Conservation (phyloP, 2,888 invertebrate species). For the Asteroscopus sphinx region DNA sequence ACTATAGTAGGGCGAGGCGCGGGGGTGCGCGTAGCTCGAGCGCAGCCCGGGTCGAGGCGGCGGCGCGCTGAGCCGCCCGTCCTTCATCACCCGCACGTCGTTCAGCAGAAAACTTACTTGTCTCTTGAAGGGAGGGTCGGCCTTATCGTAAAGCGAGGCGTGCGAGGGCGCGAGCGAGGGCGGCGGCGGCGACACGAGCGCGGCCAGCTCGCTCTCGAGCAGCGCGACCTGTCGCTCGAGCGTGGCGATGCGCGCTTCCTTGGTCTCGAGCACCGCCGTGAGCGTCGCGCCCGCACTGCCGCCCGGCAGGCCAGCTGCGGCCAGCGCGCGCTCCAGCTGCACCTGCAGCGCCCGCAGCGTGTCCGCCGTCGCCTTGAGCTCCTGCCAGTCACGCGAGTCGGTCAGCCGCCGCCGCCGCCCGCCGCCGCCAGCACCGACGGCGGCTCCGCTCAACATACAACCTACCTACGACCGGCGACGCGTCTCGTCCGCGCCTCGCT, state of each 20-base stretch:
- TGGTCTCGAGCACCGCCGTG: slow-evolving; percentile 94
- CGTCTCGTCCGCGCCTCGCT: slow-evolving; percentile 72
- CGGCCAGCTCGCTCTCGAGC: slow-evolving; percentile 93
- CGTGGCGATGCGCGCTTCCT: slow-evolving; percentile 96
- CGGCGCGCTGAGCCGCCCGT: slow-evolving; percentile 89
- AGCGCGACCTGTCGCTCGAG: slow-evolving; percentile 95
- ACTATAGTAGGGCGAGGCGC: slow-evolving; percentile 74
- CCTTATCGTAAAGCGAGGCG: slow-evolving; percentile 91
- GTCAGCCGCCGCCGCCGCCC: slow-evolving; percentile 82
- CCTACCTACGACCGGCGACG: slow-evolving; percentile 74
- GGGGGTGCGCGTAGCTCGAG: slow-evolving; percentile 66
- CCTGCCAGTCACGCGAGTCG: slow-evolving; percentile 90
- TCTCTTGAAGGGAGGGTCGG: slow-evolving; percentile 92
- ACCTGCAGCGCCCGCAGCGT: slow-evolving; percentile 95
- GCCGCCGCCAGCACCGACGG: slow-evolving; percentile 70
- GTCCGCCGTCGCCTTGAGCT: slow-evolving; percentile 95
- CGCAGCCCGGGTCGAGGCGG: slow-evolving; percentile 71
- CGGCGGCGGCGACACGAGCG: slow-evolving; percentile 86
- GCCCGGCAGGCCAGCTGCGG: slow-evolving; percentile 91
- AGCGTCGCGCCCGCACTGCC: slow-evolving; percentile 91
- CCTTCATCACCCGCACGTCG: slow-evolving; percentile 94
- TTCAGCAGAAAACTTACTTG: slow-evolving; percentile 96
- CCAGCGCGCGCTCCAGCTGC: slow-evolving; percentile 93
- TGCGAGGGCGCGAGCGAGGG: slow-evolving; percentile 88
- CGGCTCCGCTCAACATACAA: slow-evolving; percentile 72